These are phyloP conservation scores for Microvelia longipes DNA, from an alignment of 1,140 invertebrate species.

Conservation along the genomic window DNA sequence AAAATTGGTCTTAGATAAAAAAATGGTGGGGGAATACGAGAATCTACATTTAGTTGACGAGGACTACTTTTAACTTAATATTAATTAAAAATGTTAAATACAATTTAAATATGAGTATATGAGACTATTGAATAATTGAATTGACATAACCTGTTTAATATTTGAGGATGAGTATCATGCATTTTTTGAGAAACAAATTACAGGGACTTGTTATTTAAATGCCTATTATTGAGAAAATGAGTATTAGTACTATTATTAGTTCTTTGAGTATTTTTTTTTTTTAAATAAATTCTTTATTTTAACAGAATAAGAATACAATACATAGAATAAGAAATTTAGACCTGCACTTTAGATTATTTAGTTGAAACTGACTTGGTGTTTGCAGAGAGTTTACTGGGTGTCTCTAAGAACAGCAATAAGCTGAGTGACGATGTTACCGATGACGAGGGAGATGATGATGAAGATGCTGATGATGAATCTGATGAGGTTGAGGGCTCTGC, in stretches of 20 bases:
- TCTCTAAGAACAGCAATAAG: conserved; percentile 21
- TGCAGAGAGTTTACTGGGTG: neutral
- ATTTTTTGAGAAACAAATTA: neutral
- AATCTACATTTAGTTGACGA: too few species aligned
- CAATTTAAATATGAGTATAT: too few species aligned
- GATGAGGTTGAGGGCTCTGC: conserved; percentile 59
- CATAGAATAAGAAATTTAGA: neutral
- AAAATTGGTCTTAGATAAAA: too few species aligned
- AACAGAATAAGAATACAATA: neutral
- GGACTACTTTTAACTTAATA: too few species aligned
- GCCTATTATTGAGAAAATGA: neutral
- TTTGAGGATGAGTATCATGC: too few species aligned
- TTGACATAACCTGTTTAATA: too few species aligned
- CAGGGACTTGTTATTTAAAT: neutral
- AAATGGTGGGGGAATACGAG: too few species aligned
- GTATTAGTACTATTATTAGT: neutral
- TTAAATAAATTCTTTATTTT: neutral
- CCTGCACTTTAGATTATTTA: neutral
- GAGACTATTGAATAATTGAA: too few species aligned
- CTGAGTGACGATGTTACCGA: conserved; percentile 34
- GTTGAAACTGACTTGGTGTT: neutral
- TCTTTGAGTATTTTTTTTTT: neutral
- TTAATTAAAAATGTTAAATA: too few species aligned
- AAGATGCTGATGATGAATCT: conserved; percentile 50
- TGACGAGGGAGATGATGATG: conserved; percentile 34